These are phyloP conservation scores for Aegotheles bennettii DNA, from an alignment of 2,113 vertebrate species.

Conservation along the genomic window DNA sequence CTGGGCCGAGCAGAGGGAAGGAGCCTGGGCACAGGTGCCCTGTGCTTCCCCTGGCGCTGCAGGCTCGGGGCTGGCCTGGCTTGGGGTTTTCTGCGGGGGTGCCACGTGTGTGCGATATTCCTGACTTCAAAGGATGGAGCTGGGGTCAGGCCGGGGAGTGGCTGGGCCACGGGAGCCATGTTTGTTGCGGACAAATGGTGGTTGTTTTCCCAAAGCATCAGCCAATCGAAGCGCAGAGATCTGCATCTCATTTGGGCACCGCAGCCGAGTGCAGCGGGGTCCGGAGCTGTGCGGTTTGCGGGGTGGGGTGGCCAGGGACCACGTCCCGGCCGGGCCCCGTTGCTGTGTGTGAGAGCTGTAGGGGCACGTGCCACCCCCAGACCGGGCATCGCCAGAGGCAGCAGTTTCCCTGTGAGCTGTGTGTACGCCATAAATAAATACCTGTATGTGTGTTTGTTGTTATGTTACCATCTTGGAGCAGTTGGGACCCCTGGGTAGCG, in stretches of 20 bases:
- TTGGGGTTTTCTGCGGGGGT: background rate
- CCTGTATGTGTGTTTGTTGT: background rate
- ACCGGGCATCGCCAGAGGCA: background rate
- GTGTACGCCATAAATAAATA: background rate
- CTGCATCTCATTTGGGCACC: background rate
- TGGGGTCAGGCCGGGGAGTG: background rate
- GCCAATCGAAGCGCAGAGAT: background rate
- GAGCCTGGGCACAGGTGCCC: background rate
- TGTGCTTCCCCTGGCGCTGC: fast-evolving
- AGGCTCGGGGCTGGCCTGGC: fast-evolving
- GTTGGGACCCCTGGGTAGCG: conserved; percentile 33
- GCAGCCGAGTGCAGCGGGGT: background rate
- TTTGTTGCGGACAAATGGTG: background rate
- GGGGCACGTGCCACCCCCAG: background rate
- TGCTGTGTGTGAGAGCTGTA: fast-evolving
- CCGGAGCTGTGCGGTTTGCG: fast-evolving
- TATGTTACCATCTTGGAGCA: background rate
- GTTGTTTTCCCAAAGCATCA: background rate
- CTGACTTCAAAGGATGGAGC: background rate
- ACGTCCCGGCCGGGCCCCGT: fast-evolving
- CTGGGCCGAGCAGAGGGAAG: no score
- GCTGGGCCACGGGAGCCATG: background rate
- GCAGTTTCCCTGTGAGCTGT: background rate
- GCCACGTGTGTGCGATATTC: fast-evolving
- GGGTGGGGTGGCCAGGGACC: background rate